Conservation (phyloP, 2,797 vertebrate genomes). For the Myotis pilosus region DNA sequence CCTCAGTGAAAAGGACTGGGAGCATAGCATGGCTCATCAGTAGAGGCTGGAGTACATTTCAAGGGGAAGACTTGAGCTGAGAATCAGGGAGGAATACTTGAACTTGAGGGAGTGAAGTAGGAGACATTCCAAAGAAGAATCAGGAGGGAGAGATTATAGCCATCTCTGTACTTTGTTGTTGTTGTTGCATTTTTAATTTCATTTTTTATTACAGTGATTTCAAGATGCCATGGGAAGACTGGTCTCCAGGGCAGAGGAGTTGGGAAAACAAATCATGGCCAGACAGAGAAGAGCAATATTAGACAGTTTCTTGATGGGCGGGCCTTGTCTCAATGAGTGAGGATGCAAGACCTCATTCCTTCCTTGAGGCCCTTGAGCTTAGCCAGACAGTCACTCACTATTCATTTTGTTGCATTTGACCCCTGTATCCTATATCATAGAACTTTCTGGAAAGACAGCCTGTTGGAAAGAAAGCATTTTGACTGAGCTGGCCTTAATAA, state of each 20-base stretch:
- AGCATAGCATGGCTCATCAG: rapidly evolving
- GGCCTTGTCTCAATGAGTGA: not conserved
- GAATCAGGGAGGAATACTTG: not conserved
- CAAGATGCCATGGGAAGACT: not conserved
- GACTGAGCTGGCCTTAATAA: not conserved
- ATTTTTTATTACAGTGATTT: not conserved
- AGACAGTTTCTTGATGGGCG: not conserved
- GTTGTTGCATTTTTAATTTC: not conserved
- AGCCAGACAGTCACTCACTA: rapidly evolving
- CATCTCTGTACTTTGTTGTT: not conserved
- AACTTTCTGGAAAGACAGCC: not conserved
- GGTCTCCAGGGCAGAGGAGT: not conserved
- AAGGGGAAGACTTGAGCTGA: not conserved
- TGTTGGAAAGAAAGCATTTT: not conserved
- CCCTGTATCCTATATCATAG: not conserved
- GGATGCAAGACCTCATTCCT: not conserved
- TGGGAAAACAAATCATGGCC: not conserved
- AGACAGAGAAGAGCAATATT: not conserved
- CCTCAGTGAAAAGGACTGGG: not conserved
- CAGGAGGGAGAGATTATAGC: not conserved
- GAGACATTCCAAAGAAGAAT: not conserved
- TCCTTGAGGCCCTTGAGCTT: not conserved
- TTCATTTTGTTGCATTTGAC: not conserved
- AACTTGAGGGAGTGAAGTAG: not conserved
- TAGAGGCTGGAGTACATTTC: not conserved